Evolutionary conservation across 2,797 vertebrate species (phyloP), one percentile per base, ranked within the genome.

Genomic region (Clamator glandarius): DNA sequence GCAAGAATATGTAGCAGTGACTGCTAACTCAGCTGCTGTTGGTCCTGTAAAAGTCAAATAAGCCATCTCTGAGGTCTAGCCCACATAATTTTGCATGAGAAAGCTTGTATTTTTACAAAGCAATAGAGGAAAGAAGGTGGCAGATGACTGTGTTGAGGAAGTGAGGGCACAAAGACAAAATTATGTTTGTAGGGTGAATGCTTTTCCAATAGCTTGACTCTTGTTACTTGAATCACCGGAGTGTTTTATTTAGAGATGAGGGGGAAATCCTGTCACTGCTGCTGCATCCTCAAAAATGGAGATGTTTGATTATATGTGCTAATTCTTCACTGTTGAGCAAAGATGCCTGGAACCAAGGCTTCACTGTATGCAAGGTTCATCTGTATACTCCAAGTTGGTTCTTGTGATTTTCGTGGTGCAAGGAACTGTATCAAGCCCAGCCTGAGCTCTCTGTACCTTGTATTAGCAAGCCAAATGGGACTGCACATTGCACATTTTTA

Each of bases 351-450:
- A 57, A 44, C 52, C 15, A 1, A 9, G 36, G 46, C 58, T 39
- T 14, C 3, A 10, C 46, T 39, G 33, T 11, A 4, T n/a, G 61
- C 5, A 11, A 10, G 54, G 31, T 55, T 33, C 68, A 12, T 9
- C 68, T 3, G 0, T 0, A 3, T 8, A 8, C 67, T 50, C 74
- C 80, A 66, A 10, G 78, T 7, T 44, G 18, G 19, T 31, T 55
- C 20, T 50, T 6, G 31, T 0, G 1, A 24, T 42, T 72, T 57
- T 35, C 0, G 0, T 3, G 29, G 79, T 2, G 2, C 2, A 6
- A 36, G 75, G 48, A 91, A 8, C 64, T 28, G 19, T 68, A 28
- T 28, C 58, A 6, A 90, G 61, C 68, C 72, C 33, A 15, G 74
- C 48, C 86, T 15, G 46, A 77, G 63, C 86, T 69, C 8, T 0